Evolutionary conservation across 2,888 invertebrate genomes (phyloP).

Genomic region (Nowickia ferox): DNA sequence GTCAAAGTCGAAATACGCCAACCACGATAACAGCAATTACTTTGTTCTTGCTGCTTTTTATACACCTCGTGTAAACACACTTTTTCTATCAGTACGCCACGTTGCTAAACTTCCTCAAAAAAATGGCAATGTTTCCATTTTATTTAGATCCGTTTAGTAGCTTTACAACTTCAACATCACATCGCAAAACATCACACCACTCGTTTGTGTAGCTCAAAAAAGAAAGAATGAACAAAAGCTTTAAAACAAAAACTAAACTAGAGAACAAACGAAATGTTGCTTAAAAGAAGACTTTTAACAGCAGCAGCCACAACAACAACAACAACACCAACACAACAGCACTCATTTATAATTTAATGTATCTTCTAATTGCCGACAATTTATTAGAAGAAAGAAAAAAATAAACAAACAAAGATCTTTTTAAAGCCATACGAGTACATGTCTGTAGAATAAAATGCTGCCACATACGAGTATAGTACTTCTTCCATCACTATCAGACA

Average conservation of each 20-base stretch:
- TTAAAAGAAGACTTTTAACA: constrained; percentile 27
- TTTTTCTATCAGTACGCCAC: background rate
- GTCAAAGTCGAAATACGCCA: background rate
- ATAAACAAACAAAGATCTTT: constrained; percentile 10
- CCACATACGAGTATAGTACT: no score
- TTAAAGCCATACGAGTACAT: constrained; percentile 7
- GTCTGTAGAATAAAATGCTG: background rate
- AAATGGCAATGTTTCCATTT: constrained; percentile 21
- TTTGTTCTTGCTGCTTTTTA: background rate
- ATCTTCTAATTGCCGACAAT: constrained; percentile 74
- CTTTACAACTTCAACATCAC: constrained; percentile 52
- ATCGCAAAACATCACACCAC: constrained; percentile 41
- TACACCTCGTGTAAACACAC: constrained; percentile 1
- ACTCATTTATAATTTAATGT: constrained; percentile 74
- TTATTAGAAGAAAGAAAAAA: constrained; percentile 65
- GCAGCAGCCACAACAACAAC: constrained; percentile 18
- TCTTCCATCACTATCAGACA: background rate
- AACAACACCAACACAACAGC: constrained; percentile 58
- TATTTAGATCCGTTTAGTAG: constrained; percentile 51
- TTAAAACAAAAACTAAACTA: background rate
- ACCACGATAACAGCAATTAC: background rate
- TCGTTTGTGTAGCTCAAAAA: background rate
- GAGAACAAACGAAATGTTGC: constrained; percentile 39
- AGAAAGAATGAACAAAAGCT: background rate
- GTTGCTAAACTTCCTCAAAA: background rate